Conservation (phyloP, 2,888 invertebrate genomes). For the Agelastica alni region DNA sequence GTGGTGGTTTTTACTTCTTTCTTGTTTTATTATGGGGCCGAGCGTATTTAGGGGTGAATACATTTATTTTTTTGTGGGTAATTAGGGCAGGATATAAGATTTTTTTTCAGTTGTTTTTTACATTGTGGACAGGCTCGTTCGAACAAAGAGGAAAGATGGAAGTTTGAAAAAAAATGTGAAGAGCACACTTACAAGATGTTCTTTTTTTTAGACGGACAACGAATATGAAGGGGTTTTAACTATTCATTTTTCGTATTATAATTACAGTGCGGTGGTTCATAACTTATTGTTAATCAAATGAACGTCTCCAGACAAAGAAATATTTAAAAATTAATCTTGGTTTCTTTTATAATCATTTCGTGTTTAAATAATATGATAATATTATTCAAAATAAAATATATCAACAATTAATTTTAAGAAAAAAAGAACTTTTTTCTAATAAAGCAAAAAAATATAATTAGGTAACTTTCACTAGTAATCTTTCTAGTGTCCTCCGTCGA, state of each 20-base stretch:
- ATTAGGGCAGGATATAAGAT: conserved; percentile 34
- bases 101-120: conserved; percentile 30
- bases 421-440: too few species aligned
- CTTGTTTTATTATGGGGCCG: conserved; percentile 19
- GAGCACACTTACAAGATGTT: conserved; percentile 31
- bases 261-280: not conserved
- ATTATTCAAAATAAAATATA: too few species aligned
- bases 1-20: conserved; percentile 40
- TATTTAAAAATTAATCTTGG: too few species aligned
- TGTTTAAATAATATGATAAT: too few species aligned
- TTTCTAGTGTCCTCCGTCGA: too few species aligned
- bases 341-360: too few species aligned
- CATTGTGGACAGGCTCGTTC: conserved; percentile 8
- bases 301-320: too few species aligned
- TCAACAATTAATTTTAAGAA: too few species aligned
- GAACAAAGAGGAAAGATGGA: conserved; percentile 22
- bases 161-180: conserved; percentile 20
- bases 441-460: too few species aligned
- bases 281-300: too few species aligned
- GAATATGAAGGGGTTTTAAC: conserved; percentile 12
- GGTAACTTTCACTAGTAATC: too few species aligned
- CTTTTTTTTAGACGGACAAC: conserved; percentile 21
- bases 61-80: conserved; percentile 30
- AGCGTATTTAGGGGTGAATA: conserved; percentile 28
- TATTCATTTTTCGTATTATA: conserved; percentile 9